Conservation (phyloP, 2,888 invertebrate species). For the Drosophila tripunctata region DNA sequence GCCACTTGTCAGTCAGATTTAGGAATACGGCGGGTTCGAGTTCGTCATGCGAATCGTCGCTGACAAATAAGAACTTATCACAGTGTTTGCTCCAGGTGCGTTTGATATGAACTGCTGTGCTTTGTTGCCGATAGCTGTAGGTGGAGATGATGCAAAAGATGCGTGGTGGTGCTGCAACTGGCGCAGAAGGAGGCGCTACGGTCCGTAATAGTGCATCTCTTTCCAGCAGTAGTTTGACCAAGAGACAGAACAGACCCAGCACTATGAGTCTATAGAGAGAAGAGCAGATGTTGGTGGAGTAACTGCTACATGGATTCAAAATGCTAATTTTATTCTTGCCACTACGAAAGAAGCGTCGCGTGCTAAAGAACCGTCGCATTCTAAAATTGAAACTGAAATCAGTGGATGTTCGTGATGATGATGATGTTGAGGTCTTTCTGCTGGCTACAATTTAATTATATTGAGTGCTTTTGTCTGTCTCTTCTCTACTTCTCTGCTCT, state of each 20-base stretch:
- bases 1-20: constrained; percentile 91
- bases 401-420: constrained; percentile 7
- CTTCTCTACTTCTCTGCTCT: neutral
- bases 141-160: constrained; percentile 98
- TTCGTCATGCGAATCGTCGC: constrained; percentile 88
- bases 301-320: constrained; percentile 46
- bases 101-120: constrained; percentile 91
- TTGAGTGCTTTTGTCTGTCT: constrained; percentile 76
- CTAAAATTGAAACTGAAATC: constrained; percentile 42
- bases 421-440: constrained; percentile 15
- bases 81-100: constrained; percentile 97
- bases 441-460: constrained; percentile 69
- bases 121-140: constrained; percentile 80
- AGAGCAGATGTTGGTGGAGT: neutral
- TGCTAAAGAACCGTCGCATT: constrained; percentile 51
- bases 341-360: constrained; percentile 45
- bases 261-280: constrained; percentile 27
- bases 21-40: constrained; percentile 93
- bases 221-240: constrained; percentile 19
- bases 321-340: constrained; percentile 63
- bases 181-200: neutral
- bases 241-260: constrained; percentile 31
- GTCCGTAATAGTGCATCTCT: neutral
- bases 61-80: constrained; percentile 93
- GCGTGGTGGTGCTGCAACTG: constrained; percentile 86